Base-by-base conservation (phyloP, 2,113 vertebrate genomes). In the Bombycilla garrulus region DNA sequence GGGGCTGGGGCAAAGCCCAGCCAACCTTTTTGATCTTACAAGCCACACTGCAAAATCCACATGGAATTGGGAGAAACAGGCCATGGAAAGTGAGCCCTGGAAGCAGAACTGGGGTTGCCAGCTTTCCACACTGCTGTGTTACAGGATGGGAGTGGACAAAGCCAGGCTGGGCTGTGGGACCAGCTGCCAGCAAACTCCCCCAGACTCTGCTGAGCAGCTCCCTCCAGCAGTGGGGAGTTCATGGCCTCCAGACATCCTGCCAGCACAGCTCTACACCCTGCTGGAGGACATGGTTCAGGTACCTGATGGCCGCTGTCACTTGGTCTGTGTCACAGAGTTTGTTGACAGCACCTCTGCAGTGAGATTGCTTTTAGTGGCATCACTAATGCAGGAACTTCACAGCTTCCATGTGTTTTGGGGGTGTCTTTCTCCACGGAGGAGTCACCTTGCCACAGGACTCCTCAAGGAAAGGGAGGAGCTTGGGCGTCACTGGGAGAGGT, bases 21-120 rank as follows among this genome's bases (percentile, higher is more conserved):
- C 14, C 62, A 81, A 73, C 71, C 33, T 92, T 96, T 94, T 88
- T 86, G 76, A 95, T 95, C 88, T 95, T 90, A 42, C 57, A 73
- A 88, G 38, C 60, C 85, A 74, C 44, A 5, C 0, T 47, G 44
- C 71, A 72, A 81, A 71, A 83, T 66, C 80, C 45, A 10, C 35
- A 28, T 0, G 2, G 83, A 42, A 36, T 1, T 84, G 51, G 86
- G 64, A 86, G 83, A 54, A 83, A 17, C 5, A 6, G 35, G 64
- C 20, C 0, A 0, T 12, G 58, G 50, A 42, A 73, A 57, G 72
- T 10, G 82, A 92, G 67, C 69, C 81, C 40, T 81, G 67, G 82
- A 53, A 77, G 56, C 45, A 36, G 47, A n/a, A 9, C 0, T 54
- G 54, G 70, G 36, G 12, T 3, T 56, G 86, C 28, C 4, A 24